These are phyloP conservation scores for Triplophysa siluroides DNA, from an alignment of 2,113 vertebrate genomes.

Conservation along the genomic window DNA sequence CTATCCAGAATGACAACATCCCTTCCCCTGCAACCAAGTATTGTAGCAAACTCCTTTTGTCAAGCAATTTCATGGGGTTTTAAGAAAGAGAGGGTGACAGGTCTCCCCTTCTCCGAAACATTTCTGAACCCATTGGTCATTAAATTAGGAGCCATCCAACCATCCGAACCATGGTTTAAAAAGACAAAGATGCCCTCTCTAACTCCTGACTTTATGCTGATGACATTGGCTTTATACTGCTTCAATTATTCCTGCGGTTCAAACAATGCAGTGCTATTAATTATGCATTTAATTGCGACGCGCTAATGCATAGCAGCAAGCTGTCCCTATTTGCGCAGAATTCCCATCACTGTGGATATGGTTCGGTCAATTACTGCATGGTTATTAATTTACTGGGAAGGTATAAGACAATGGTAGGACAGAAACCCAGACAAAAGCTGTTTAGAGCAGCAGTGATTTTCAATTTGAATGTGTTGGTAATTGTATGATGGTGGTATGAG, in stretches of 20 bases:
- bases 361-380: background rate
- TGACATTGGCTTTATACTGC: constrained; percentile 65
- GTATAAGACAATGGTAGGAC: background rate
- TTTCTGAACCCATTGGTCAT: too few species aligned
- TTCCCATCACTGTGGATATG: background rate
- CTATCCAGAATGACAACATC: too few species aligned
- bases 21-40: too few species aligned
- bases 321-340: constrained; percentile 51
- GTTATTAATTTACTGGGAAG: constrained; percentile 16
- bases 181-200: background rate
- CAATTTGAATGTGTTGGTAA: constrained; percentile 13
- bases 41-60: too few species aligned
- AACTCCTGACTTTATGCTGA: constrained; percentile 32
- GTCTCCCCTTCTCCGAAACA: background rate
- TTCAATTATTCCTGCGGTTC: constrained; percentile 70
- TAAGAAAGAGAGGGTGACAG: background rate
- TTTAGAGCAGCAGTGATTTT: background rate
- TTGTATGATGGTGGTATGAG: background rate
- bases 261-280: constrained; percentile 66
- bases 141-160: background rate
- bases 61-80: background rate
- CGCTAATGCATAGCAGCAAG: constrained; percentile 48
- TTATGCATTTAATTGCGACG: constrained; percentile 65
- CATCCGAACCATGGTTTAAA: background rate
- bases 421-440: constrained; percentile 11